Conservation (phyloP, 2,888 invertebrate genomes). For the Pteria penguin region DNA sequence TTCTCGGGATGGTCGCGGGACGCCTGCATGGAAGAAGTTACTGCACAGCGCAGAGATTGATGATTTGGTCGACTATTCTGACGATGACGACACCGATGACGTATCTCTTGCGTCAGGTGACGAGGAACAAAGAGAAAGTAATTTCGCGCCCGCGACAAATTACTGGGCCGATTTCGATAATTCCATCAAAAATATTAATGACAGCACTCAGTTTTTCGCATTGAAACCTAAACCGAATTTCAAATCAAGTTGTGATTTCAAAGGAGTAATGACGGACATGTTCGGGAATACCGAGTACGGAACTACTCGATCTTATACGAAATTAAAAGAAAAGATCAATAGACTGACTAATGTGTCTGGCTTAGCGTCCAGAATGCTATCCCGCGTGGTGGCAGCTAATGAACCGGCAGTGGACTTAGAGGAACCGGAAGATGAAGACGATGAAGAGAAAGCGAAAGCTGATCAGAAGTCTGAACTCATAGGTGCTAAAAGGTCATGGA, state of each 20-base stretch:
- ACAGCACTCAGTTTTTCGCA: conserved; percentile 41
- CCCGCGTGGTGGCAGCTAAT: conserved; percentile 33
- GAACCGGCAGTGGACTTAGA: conserved; percentile 12
- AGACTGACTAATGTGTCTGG: conserved; percentile 49
- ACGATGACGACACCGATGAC: background rate
- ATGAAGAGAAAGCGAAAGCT: conserved; percentile 11
- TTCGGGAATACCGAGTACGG: conserved; percentile 66
- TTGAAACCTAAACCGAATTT: conserved; percentile 59
- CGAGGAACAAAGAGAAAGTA: background rate
- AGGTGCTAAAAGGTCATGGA: conserved; percentile 65
- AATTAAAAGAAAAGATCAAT: conserved; percentile 56
- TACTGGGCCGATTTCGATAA: conserved; percentile 62
- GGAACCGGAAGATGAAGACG: conserved; percentile 31
- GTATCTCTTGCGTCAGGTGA: background rate
- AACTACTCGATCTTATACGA: conserved; percentile 51
- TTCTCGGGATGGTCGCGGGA: background rate
- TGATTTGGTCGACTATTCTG: background rate
- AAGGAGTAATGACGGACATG: conserved; percentile 66
- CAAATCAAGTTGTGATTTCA: conserved; percentile 63
- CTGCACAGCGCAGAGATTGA: background rate
- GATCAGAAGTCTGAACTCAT: conserved; percentile 40
- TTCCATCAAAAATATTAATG: conserved; percentile 60
- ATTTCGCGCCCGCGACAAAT: no score
- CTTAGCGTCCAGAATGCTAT: conserved; percentile 46
- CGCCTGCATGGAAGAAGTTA: background rate